Conservation (phyloP, 2,888 invertebrate species). For the Pristionchus mayeri region DNA sequence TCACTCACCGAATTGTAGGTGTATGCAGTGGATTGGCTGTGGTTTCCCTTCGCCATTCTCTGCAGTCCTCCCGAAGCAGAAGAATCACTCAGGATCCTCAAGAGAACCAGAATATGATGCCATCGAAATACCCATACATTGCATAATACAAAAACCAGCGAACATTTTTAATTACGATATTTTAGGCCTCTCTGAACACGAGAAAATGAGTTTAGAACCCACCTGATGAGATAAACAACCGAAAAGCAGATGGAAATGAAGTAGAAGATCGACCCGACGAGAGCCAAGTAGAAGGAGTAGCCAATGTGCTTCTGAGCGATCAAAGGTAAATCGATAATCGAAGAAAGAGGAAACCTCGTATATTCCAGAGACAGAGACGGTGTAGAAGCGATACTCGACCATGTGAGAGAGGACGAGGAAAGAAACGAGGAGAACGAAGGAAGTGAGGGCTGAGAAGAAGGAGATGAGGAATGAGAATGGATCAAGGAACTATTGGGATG, state of each 20-base stretch:
- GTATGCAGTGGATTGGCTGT: neutral
- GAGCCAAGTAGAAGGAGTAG: conserved; percentile 70
- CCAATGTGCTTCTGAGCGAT: conserved; percentile 71
- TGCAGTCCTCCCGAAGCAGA: conserved; percentile 44
- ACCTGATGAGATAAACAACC: conserved; percentile 55
- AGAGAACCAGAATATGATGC: too few relatives aligned
- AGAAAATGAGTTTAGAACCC: neutral
- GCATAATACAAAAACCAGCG: too few relatives aligned
- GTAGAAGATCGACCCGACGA: conserved; percentile 61
- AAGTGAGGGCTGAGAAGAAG: conserved; percentile 58
- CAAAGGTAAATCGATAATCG: neutral
- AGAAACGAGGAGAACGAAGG: conserved; percentile 61
- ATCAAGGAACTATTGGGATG: too few relatives aligned
- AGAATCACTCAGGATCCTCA: conserved; percentile 21
- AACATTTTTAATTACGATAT: too few relatives aligned
- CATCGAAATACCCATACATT: too few relatives aligned
- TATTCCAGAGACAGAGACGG: conserved; percentile 74
- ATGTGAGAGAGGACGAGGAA: conserved; percentile 72
- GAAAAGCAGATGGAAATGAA: conserved; percentile 60
- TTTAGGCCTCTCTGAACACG: too few relatives aligned
- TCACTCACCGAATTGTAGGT: conserved; percentile 22
- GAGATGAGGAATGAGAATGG: neutral
- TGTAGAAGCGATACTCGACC: conserved; percentile 75
- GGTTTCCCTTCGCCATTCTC: conserved; percentile 38
- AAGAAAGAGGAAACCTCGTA: conserved; percentile 63